phyloP scores from a whole-genome alignment of 2,888 invertebrate genomes.

The Heliconius cydno region DNA sequence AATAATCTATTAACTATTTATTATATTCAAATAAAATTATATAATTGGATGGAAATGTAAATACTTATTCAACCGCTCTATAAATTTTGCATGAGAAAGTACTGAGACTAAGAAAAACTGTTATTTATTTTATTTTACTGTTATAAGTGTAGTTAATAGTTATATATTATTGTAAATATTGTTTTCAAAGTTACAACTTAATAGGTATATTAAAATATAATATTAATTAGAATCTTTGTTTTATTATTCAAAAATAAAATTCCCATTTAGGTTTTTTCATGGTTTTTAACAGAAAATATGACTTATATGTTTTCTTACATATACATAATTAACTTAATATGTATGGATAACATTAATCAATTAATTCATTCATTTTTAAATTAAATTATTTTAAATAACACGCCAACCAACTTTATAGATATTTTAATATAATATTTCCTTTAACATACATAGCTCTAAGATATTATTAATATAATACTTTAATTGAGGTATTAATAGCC shows the following conservation, averaged over 20 bases:
- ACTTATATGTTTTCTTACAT: background rate
- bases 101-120: conserved; percentile 51
- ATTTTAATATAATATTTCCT: background rate
- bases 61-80: conserved; percentile 31
- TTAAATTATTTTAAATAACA: background rate
- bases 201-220: conserved; percentile 41
- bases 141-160: conserved; percentile 61
- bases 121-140: conserved; percentile 77
- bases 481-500: background rate
- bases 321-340: background rate
- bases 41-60: conserved; percentile 29
- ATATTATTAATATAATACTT: background rate
- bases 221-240: conserved; percentile 38
- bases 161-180: conserved; percentile 72
- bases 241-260: conserved; percentile 33
- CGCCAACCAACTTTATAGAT: background rate
- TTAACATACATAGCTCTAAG: background rate
- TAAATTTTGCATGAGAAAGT: conserved; percentile 37
- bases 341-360: background rate
- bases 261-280: background rate
- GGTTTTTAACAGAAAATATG: background rate
- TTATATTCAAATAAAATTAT: conserved; percentile 31
- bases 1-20: conserved; percentile 48
- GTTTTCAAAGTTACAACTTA: conserved; percentile 67
- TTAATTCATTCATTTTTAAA: background rate